Evolutionary conservation across 1,140 invertebrate species (phyloP).

Genomic region (Grapholita molesta): DNA sequence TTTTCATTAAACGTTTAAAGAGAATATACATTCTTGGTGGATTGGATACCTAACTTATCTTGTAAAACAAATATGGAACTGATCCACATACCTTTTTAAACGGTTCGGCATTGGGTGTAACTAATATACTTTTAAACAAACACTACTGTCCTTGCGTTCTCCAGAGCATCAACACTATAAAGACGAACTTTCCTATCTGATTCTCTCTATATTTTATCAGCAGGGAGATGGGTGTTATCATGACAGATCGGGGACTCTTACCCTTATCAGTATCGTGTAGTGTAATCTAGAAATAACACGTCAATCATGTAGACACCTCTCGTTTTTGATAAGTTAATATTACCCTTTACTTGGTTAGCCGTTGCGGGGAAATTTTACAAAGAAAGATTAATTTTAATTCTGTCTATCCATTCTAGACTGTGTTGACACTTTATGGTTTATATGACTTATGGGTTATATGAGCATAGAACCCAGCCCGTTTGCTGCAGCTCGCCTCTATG

Average conservation of each 20-base stretch:
- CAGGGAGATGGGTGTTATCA: conserved; percentile 43
- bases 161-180: conserved; percentile 23
- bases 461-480: too few relatives aligned
- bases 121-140: background rate
- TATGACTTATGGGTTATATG: too few relatives aligned
- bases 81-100: conserved; percentile 45
- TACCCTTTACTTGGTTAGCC: background rate
- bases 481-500: too few relatives aligned
- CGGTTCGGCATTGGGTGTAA: conserved; percentile 41
- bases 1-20: too few relatives aligned
- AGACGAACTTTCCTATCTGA: conserved; percentile 23
- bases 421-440: too few relatives aligned
- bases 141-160: background rate
- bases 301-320: conserved; percentile 58
- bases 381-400: too few relatives aligned
- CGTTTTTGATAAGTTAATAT: conserved; percentile 29
- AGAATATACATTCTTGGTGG: too few relatives aligned
- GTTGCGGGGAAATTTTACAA: too few relatives aligned
- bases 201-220: conserved; percentile 36
- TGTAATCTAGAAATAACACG: conserved; percentile 58
- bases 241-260: conserved; percentile 58
- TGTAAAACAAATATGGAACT: too few relatives aligned
- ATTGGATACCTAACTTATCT: too few relatives aligned
- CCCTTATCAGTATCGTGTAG: conserved; percentile 35
- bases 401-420: too few relatives aligned